phyloP scores from a whole-genome alignment of 2,113 vertebrate genomes.

The Mirounga angustirostris region DNA sequence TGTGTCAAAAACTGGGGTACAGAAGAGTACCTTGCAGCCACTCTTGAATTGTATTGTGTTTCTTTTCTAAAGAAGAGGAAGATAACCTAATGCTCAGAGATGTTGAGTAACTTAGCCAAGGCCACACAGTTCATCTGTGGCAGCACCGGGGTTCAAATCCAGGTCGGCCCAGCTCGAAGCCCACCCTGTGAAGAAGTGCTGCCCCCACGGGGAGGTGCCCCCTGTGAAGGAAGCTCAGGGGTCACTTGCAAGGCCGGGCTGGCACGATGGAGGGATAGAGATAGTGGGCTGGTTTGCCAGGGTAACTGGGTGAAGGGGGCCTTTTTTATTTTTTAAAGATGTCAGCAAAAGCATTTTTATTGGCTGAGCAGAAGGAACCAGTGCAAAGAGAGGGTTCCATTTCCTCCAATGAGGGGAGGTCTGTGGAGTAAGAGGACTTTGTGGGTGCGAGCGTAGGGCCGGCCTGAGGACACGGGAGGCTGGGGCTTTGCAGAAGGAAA shows the following conservation, averaged over 20 bases:
- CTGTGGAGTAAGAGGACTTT: not conserved
- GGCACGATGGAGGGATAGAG: not conserved
- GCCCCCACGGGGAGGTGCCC: not conserved
- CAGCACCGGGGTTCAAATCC: not conserved
- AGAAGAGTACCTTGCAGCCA: not conserved
- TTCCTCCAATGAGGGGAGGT: not conserved
- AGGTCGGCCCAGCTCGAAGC: not conserved
- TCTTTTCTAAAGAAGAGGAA: not conserved
- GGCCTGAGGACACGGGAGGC: not conserved
- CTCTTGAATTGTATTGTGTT: not conserved
- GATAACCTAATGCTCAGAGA: not conserved
- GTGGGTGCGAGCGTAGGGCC: fast-evolving
- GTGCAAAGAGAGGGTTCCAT: not conserved
- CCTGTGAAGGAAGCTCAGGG: fast-evolving
- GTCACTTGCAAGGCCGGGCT: not conserved
- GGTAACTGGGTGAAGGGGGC: too few relatives aligned
- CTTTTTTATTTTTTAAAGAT: not conserved
- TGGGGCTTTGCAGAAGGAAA: not conserved
- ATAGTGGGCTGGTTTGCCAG: too few relatives aligned
- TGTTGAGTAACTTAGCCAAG: not conserved
- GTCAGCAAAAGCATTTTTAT: not conserved
- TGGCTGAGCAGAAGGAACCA: not conserved
- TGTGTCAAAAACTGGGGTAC: not conserved
- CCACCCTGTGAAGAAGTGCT: not conserved
- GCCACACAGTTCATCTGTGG: not conserved